These are phyloP conservation scores for Lasioglossum vierecki DNA, from an alignment of 2,888 invertebrate genomes.

Conservation along the genomic window DNA sequence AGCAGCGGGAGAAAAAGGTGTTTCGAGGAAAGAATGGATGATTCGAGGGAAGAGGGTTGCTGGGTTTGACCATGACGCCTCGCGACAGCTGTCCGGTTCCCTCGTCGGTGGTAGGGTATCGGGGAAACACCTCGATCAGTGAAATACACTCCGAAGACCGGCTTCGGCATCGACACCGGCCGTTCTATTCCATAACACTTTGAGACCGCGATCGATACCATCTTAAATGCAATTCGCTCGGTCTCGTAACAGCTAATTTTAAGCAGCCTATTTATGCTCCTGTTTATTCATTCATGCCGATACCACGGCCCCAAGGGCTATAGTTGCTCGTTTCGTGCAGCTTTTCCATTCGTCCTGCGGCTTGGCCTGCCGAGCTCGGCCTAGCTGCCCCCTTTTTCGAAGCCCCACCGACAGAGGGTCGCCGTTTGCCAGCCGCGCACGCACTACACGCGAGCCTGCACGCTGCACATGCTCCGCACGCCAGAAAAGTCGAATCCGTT, in stretches of 20 bases:
- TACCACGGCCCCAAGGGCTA: conserved; percentile 61
- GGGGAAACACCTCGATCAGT: conserved; percentile 37
- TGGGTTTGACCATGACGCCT: conserved; percentile 70
- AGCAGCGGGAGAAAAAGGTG: background rate
- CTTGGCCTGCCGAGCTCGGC: conserved; percentile 48
- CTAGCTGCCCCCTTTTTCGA: conserved; percentile 63
- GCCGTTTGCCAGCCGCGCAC: conserved; percentile 46
- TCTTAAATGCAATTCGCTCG: conserved; percentile 76
- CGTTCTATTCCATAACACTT: conserved; percentile 55
- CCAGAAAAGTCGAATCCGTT: conserved; percentile 27
- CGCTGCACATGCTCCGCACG: conserved; percentile 33
- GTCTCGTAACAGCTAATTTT: conserved; percentile 77
- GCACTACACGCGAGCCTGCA: conserved; percentile 34
- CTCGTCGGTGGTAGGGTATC: conserved; percentile 37
- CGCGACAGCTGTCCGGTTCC: conserved; percentile 71
- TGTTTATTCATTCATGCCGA: conserved; percentile 78
- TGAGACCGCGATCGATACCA: conserved; percentile 68
- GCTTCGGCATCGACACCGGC: conserved; percentile 28
- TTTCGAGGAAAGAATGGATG: conserved; percentile 5
- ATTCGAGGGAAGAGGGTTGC: conserved; percentile 40
- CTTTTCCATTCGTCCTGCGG: conserved; percentile 67
- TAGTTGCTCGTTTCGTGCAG: conserved; percentile 72
- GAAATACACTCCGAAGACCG: background rate
- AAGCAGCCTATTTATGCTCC: conserved; percentile 74
- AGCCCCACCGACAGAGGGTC: conserved; percentile 43